phyloP scores from a whole-genome alignment of 2,888 invertebrate species.

The Orthosia gothica region DNA sequence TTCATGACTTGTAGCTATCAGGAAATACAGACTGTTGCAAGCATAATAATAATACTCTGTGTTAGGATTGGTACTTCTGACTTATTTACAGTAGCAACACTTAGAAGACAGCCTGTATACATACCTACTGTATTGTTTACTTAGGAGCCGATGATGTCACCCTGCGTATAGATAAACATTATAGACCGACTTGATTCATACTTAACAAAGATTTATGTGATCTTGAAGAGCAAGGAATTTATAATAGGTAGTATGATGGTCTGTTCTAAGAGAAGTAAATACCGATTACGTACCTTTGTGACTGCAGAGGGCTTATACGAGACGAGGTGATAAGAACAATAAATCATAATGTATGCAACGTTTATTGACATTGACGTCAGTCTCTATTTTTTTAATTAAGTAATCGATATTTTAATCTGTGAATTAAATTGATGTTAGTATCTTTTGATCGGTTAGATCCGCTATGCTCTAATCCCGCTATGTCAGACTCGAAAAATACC shows the following conservation, averaged over 20 bases:
- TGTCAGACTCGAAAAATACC: too few relatives aligned
- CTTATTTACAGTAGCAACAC: background rate
- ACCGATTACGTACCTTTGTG: background rate
- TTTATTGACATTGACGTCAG: background rate
- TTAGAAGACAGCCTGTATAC: slow-evolving; percentile 7
- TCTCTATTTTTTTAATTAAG: too few relatives aligned
- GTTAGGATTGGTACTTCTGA: slow-evolving; percentile 24
- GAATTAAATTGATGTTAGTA: background rate
- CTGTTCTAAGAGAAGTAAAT: background rate
- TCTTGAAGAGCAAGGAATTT: slow-evolving; percentile 6
- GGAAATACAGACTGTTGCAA: too few relatives aligned
- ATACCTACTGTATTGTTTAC: slow-evolving; percentile 66
- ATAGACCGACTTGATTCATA: slow-evolving; percentile 40
- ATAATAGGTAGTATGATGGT: slow-evolving; percentile 6
- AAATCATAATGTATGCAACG: background rate
- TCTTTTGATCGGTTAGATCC: too few relatives aligned
- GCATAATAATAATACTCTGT: too few relatives aligned
- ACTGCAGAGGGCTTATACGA: background rate
- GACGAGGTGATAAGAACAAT: background rate
- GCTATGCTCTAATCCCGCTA: too few relatives aligned
- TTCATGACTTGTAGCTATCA: too few relatives aligned
- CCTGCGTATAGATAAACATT: slow-evolving; percentile 28
- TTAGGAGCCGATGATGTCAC: slow-evolving; percentile 72
- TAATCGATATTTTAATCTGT: background rate
- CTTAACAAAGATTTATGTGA: slow-evolving; percentile 48